A percentile compares a stretch with the other conserved stretches of the same genome.
These are phyloP conservation scores for Clitarchus hookeri DNA, from an alignment of 2,888 invertebrate genomes.

Conservation along the genomic window DNA sequence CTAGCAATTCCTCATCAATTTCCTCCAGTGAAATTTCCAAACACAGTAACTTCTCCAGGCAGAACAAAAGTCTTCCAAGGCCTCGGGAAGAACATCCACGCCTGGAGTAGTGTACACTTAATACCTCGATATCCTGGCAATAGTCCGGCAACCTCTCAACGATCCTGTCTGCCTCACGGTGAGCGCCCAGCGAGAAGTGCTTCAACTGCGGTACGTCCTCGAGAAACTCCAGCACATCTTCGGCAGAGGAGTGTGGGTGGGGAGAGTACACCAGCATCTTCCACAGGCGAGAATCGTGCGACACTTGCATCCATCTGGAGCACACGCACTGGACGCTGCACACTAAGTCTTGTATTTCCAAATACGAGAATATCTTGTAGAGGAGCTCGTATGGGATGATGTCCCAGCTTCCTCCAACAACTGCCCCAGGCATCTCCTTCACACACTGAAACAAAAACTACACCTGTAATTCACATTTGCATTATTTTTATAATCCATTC, in stretches of 20 bases:
- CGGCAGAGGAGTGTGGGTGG: not conserved
- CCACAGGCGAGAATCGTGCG: not conserved
- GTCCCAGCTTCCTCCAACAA: not conserved
- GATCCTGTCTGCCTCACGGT: not conserved
- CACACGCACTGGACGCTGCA: not conserved
- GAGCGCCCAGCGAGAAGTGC: not conserved
- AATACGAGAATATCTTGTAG: not conserved
- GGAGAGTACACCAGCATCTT: not conserved
- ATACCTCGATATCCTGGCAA: not conserved
- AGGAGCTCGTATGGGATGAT: not conserved
- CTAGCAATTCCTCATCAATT: not conserved
- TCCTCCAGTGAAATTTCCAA: not conserved
- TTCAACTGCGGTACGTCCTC: not conserved
- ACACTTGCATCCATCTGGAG: not conserved
- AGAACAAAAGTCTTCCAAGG: not conserved
- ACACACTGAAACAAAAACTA: not conserved
- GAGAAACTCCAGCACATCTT: not conserved
- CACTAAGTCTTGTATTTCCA: not conserved
- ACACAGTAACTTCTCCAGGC: not conserved
- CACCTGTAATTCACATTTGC: no score
- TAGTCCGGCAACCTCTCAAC: not conserved
- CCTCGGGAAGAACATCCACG: not conserved
- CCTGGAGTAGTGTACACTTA: not conserved
- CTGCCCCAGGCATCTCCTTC: not conserved
- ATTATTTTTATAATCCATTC: no score